phyloP scores from a whole-genome alignment of 2,113 vertebrate species.

The Halcyon senegalensis region DNA sequence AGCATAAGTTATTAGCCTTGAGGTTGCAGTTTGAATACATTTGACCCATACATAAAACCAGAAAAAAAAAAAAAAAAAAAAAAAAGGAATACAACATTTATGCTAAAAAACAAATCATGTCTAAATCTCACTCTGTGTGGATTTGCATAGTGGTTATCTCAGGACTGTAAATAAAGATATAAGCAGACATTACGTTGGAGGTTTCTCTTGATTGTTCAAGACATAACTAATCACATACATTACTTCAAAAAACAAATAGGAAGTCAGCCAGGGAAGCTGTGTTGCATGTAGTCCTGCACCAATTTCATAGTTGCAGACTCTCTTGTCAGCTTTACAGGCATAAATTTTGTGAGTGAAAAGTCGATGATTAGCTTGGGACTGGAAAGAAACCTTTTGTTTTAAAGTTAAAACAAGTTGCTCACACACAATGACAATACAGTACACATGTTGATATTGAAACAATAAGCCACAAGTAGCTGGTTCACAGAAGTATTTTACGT shows the following conservation, averaged over 20 bases:
- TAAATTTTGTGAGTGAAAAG: background rate
- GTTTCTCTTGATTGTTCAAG: background rate
- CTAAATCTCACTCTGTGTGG: background rate
- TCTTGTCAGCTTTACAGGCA: background rate
- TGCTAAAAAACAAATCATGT: background rate
- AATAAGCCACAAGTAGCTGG: background rate
- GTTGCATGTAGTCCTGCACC: background rate
- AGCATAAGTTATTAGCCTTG: rapidly evolving
- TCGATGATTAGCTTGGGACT: background rate
- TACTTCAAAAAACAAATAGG: background rate
- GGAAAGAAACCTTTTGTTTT: background rate
- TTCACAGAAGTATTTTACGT: background rate
- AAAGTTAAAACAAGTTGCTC: background rate
- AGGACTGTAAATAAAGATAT: background rate
- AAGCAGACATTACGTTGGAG: background rate
- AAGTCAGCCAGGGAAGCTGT: background rate
- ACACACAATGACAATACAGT: background rate
- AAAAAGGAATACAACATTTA: background rate
- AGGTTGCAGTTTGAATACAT: background rate
- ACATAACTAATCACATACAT: background rate
- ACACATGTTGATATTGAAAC: background rate
- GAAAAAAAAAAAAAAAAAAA: background rate
- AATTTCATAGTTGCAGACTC: background rate
- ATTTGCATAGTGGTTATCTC: constrained; percentile 5
- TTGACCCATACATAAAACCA: background rate